Evolutionary conservation across 2,113 vertebrate species (phyloP), one percentile per base, ranked within the genome.

Genomic region (Vulpes lagopus): DNA sequence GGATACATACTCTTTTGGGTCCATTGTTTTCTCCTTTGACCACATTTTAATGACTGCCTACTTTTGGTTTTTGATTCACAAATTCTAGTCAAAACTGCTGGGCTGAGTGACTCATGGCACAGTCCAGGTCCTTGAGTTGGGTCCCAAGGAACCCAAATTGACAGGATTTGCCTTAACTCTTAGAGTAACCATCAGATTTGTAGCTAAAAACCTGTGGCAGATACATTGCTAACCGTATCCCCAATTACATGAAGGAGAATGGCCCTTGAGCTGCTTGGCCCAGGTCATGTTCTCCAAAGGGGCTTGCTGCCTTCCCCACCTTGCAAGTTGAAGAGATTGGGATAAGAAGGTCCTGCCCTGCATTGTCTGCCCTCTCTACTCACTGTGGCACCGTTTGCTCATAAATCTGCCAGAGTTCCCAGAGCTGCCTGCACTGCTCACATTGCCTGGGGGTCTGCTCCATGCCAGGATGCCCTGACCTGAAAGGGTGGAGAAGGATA

Each of bases 181-280:
- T 23, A 84, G 84, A 98, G 92, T 17, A 85, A 49, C 30, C n/a
- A 64, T 88, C 74, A 94, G 16, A 91, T 96, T 71, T 49, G 23
- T 19, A 62, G 25, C 51, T 65, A 91, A 2, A 89, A 79, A 25
- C 53, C 73, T 60, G 35, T 35, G 20, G 55, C 65, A 83, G 76
- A 57, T 60, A 60, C 10, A 35, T 53, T 49, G 20, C 69, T 88
- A 32, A 23, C 22, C 22, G 59, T 15, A 4, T 8, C 73, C 30
- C 62, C 51, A 1, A 0, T 76, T 65, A 38, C 2, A 27, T 25
- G 5, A 25, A 49, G 25, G 64, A 92, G 87, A 53, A 23, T 1
- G 10, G 38, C 89, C 69, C 59, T 43, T 14, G 65, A 51, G 59
- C 65, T 38, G 11, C 22, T 11, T 51, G 73, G 76, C 10, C 0